Base-by-base conservation (phyloP, 2,797 vertebrate species). In the Discoglossus pictus region DNA sequence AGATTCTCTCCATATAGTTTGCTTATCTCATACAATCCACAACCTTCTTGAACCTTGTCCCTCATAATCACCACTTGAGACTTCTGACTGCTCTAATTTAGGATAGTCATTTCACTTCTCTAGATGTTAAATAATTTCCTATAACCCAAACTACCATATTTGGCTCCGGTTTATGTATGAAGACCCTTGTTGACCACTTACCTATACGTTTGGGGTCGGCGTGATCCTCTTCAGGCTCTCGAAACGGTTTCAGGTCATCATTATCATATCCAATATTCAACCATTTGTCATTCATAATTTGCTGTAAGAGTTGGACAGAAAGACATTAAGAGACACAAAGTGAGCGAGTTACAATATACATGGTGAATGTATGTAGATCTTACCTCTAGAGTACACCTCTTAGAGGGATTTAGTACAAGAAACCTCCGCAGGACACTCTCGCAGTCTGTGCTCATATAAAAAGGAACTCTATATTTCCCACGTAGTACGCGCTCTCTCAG, bases 241-340 rank as follows among this genome's bases (percentile, higher is more conserved):
- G 83, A 61, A 95, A 95, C 20, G 95, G 95, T 77, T 94, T 93
- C 68, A 97, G 74, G 2, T 96, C 93, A 0, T 96, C 94, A 0
- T 86, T 89, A 6, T 97, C 94, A 1, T 87, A 93, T 58, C 95
- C 94, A 13, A 93, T 77, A 77, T 97, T 98, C 78, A 96, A 95
- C 95, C 95, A 97, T 34, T 96, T 96, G 83, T 98, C 95, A 81
- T 96, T 95, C 95, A 98, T 98, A 80, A 98, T 94, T 98, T 97
- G 94, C 94, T 96, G 78, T 2, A n/a, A 43, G 18, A 50, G 7
- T 34, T 4, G 9, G 10, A 18, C 8, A 23, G 20, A n/a, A 17
- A 9, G 2, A 27, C 27, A 31, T 4, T 8, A 39, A 50, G 12
- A 52, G 1, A 51, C 20, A n/a, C n/a, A 50, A 23, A 8, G 6